phyloP scores from a whole-genome alignment of 2,888 invertebrate genomes.

The Drosophila meridiana region DNA sequence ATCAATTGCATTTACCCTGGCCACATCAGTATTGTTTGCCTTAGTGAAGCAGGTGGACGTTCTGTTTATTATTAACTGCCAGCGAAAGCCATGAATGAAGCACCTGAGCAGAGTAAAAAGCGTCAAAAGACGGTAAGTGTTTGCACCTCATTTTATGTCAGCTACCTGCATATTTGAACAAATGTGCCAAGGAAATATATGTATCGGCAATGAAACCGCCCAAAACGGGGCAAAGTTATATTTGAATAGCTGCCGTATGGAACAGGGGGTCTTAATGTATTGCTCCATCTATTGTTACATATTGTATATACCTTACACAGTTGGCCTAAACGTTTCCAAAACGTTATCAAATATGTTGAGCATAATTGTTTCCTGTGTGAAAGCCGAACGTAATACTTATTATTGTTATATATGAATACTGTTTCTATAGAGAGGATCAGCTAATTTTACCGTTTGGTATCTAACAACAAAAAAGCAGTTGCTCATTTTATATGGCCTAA shows the following conservation, averaged over 20 bases:
- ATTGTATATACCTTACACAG: conserved; percentile 1
- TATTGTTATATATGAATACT: background rate
- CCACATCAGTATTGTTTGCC: conserved; percentile 64
- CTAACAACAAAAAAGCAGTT: background rate
- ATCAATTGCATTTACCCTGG: conserved; percentile 17
- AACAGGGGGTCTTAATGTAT: background rate
- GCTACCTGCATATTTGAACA: conserved; percentile 60
- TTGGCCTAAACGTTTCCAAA: conserved; percentile 11
- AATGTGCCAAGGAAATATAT: conserved; percentile 52
- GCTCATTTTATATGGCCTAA: conserved; percentile 14
- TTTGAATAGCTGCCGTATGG: conserved; percentile 62
- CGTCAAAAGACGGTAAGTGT: conserved; percentile 78
- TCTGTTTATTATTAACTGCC: conserved; percentile 21
- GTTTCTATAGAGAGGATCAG: too few relatives aligned
- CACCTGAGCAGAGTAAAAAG: conserved; percentile 80
- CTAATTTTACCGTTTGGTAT: background rate
- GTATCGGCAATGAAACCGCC: conserved; percentile 22
- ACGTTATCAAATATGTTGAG: background rate
- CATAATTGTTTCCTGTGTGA: background rate
- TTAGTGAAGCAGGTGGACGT: conserved; percentile 48
- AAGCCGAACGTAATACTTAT: conserved; percentile 9
- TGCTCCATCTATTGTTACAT: background rate
- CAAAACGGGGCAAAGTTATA: conserved; percentile 12
- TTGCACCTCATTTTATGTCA: conserved; percentile 7
- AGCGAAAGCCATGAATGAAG: conserved; percentile 68